Conservation (phyloP, 2,888 invertebrate species). For the Melanchra persicariae region DNA sequence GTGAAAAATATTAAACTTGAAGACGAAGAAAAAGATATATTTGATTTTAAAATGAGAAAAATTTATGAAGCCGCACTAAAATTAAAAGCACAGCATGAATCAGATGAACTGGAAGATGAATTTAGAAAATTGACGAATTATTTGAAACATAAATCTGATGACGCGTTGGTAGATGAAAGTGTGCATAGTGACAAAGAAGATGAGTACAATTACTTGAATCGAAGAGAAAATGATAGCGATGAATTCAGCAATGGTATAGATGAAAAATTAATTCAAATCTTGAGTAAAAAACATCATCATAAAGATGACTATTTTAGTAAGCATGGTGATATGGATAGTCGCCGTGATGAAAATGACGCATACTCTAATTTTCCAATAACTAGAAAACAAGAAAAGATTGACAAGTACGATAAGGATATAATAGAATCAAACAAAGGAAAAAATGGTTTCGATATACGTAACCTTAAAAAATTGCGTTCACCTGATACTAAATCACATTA, state of each 20-base stretch:
- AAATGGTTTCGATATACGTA: not conserved
- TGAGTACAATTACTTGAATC: not conserved
- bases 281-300: constrained; percentile 20
- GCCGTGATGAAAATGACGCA: not conserved
- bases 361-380: constrained; percentile 1
- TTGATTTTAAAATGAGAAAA: constrained; percentile 49
- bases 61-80: constrained; percentile 45
- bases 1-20: constrained; percentile 40
- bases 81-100: constrained; percentile 13
- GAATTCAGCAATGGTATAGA: constrained; percentile 27
- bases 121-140: constrained; percentile 41
- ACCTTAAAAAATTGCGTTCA: not conserved
- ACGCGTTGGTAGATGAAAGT: constrained; percentile 1
- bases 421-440: not conserved
- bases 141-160: constrained; percentile 25
- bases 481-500: not conserved
- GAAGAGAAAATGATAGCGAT: constrained; percentile 16
- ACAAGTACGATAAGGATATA: not conserved
- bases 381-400: constrained; percentile 44
- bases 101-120: constrained; percentile 25
- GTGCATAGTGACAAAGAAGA: constrained; percentile 1
- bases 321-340: not conserved
- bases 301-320: constrained; percentile 24
- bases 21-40: constrained; percentile 30
- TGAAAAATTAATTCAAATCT: constrained; percentile 28